Evolutionary conservation across 2,113 vertebrate species (phyloP).

Genomic region (Prolemur simus): DNA sequence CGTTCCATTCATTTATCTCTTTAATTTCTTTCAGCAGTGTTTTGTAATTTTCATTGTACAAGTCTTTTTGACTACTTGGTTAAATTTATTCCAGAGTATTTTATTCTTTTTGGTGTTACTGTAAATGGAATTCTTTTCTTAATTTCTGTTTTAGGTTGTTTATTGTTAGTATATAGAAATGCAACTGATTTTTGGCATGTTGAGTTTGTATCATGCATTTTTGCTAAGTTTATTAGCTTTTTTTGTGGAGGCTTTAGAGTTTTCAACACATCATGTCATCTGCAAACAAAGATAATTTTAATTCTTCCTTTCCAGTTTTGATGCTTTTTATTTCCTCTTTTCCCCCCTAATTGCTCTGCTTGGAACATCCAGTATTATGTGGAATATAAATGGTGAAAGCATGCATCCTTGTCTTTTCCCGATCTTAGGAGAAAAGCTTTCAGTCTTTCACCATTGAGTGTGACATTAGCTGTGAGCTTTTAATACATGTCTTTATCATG

Average conservation of each 20-base stretch:
- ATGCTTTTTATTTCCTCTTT: background rate
- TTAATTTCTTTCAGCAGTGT: background rate
- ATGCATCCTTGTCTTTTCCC: background rate
- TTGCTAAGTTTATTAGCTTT: background rate
- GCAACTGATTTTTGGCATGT: background rate
- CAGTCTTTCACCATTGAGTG: background rate
- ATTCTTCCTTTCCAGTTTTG: background rate
- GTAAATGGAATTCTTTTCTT: background rate
- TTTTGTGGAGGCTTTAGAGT: background rate
- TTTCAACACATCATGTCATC: background rate
- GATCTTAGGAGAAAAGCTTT: background rate
- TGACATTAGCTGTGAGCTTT: background rate
- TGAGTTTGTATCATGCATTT: background rate
- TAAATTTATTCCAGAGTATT: background rate
- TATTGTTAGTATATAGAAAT: background rate
- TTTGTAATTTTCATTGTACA: background rate
- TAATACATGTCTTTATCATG: background rate
- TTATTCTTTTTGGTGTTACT: background rate
- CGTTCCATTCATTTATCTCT: background rate
- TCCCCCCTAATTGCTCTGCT: background rate
- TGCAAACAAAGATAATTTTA: background rate
- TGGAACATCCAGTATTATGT: background rate
- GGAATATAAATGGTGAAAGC: background rate
- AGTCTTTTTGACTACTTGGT: background rate
- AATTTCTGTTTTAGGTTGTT: background rate